Evolutionary conservation across 2,113 vertebrate genomes (phyloP).

Genomic region (Platysteira castanea): DNA sequence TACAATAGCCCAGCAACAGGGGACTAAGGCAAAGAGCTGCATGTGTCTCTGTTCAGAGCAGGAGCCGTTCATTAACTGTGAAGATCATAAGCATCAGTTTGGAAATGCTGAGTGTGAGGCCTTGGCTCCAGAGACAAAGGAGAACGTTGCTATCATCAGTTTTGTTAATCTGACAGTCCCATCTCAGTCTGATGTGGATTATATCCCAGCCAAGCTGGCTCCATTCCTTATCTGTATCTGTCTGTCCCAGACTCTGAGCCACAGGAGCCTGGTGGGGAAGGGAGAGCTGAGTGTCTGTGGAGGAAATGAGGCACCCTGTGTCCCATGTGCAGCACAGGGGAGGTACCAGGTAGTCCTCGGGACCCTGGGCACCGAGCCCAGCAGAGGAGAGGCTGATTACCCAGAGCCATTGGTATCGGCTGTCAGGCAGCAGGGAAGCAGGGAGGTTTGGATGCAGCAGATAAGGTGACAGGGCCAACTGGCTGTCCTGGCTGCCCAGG

Average conservation of each 20-base stretch:
- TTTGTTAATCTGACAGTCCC: not conserved
- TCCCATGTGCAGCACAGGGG: not conserved
- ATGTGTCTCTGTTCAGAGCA: not conserved
- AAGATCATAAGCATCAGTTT: not conserved
- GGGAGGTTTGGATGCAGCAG: not conserved
- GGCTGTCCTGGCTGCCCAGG: not conserved
- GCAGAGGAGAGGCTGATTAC: not conserved
- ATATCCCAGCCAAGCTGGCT: not conserved
- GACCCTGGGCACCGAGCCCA: not conserved
- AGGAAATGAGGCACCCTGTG: not conserved
- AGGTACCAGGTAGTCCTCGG: not conserved
- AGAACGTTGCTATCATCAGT: not conserved
- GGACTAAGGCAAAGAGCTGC: not conserved
- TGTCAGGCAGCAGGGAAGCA: not conserved
- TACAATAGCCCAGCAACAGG: too few species aligned
- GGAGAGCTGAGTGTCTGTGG: not conserved
- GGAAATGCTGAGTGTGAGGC: not conserved
- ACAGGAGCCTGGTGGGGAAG: not conserved
- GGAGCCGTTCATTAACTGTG: not conserved
- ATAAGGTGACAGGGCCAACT: not conserved
- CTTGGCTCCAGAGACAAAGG: not conserved
- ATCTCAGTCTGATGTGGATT: not conserved
- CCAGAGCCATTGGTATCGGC: accelerated
- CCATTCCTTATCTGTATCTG: not conserved
- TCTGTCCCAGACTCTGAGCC: not conserved